Base-by-base conservation (phyloP, 2,888 invertebrate species). In the Noctua janthe region DNA sequence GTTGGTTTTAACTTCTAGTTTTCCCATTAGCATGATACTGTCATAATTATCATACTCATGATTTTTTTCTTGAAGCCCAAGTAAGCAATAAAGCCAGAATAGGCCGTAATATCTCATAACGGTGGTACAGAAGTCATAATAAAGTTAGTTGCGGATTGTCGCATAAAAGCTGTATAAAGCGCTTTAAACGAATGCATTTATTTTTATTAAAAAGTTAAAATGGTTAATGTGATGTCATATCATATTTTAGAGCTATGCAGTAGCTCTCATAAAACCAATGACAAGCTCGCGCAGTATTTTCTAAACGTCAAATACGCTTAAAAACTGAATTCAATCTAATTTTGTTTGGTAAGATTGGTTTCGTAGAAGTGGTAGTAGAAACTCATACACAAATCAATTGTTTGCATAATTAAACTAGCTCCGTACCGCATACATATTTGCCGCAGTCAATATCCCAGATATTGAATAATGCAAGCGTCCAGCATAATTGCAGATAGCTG, bases 401-500 rank as follows among this genome's bases (percentile, higher is more conserved):
- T 17, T 71, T 71, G 59, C 49, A 49, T 67, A 67, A n/a, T 54
- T 66, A 51, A 51, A 74, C 47, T 71, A 47, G 15, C 4, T 47
- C 56, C 64, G n/a, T 62, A 74, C 67, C 35, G 29, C 64, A 54
- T 43, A 54, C 72, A 76, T 85, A 77, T 80, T 86, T 75, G 70
- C 73, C 43, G 72, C 56, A 81, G 23, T 69, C 75, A 66, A 84
- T 84, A 85, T 76, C 43, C 74, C 56, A 70, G 43, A 74, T 87
- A 78, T 87, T 85, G 78, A 87, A 87, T 82, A 87, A 83, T 85
- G 77, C 73, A 79, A 83, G 79, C 82, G 59, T 70, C 70, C 76
- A 82, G 67, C 66, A 85, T 77, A 81, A 84, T 85, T 78, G 78
- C 73, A 76, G 78, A 81, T 72, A 64, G 74, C 71, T 69, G 69